Base-by-base conservation (phyloP, 1,140 invertebrate species). In the Psilanteris sp. region DNA sequence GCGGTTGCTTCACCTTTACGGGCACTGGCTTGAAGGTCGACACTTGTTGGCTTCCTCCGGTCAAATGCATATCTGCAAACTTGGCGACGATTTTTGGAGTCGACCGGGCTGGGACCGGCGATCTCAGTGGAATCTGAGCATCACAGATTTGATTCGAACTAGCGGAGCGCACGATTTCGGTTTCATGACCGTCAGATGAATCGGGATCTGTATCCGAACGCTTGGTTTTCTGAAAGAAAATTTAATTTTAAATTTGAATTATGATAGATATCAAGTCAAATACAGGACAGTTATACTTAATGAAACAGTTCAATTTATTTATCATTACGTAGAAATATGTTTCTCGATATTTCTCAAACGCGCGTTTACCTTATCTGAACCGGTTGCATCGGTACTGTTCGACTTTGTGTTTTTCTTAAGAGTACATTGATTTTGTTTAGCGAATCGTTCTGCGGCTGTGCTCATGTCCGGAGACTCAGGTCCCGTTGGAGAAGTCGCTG, bases 381-480 rank as follows among this genome's bases (percentile, higher is more conserved):
- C 14, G 1, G 54, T 27, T 29, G 16, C 24, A 4, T 77, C 74
- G 1, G 61, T 54, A n/a, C 67, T 72, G 13, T 64, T 82, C 0
- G 82, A 85, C 54, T 91, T 92, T 0, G 90, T 91, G 59, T 92
- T 94, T 78, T 96, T 96, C 82, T 95, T 95, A 32, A 96, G 85
- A 0, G 94, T 96, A 64, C 93, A 93, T 83, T 95, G 94, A 79
- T 95, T 95, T 48, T 93, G 93, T 77, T 93, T 93, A 4, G 93
- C 93, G 78, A 94, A 94, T 5, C 92, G 87, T 79, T 94, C 93
- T 0, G 93, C 93, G 0, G 92, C 92, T 1, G 92, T 93, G 22
- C 92, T 91, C 91, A 93, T 91, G 50, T 93, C 92, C 0, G 92
- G 91, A 16, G 91, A 92, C 24, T 93, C 91, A 0, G 90, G 90